Conservation (phyloP, 2,113 vertebrate genomes). For the Orthochromis malagaraziensis region DNA sequence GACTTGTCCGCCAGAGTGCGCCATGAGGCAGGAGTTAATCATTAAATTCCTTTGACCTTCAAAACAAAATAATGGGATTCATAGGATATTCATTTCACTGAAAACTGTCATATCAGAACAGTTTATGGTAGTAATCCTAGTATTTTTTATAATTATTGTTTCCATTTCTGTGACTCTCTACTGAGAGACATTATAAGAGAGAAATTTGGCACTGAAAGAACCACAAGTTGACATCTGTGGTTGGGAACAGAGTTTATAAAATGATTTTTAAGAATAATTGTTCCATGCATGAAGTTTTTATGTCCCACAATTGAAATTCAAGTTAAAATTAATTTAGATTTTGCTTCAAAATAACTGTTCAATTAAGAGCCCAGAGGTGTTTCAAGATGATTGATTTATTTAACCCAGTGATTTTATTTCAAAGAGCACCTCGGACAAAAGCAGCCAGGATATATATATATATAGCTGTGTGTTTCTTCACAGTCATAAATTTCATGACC, state of each 20-base stretch:
- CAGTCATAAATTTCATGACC: not conserved
- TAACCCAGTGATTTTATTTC: not conserved
- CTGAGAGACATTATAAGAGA: not conserved
- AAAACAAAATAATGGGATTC: not conserved
- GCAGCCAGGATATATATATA: not conserved
- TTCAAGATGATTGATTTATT: not conserved
- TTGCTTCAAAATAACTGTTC: not conserved
- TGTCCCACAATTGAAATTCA: not conserved
- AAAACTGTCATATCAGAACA: not conserved
- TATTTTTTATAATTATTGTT: not conserved
- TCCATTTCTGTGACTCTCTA: rapidly evolving
- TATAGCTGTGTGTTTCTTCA: not conserved
- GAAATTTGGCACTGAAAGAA: not conserved
- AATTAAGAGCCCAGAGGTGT: not conserved
- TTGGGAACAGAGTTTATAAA: not conserved
- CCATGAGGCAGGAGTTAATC: not conserved
- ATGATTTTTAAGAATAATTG: not conserved
- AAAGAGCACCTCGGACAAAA: not conserved
- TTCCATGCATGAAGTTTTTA: rapidly evolving
- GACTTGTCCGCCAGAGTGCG: not conserved
- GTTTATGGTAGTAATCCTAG: not conserved
- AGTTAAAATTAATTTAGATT: rapidly evolving
- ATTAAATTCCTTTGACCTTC: not conserved
- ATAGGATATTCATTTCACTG: rapidly evolving
- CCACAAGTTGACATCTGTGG: not conserved